Conservation (phyloP, 2,113 vertebrate species). For the Caracal caracal region DNA sequence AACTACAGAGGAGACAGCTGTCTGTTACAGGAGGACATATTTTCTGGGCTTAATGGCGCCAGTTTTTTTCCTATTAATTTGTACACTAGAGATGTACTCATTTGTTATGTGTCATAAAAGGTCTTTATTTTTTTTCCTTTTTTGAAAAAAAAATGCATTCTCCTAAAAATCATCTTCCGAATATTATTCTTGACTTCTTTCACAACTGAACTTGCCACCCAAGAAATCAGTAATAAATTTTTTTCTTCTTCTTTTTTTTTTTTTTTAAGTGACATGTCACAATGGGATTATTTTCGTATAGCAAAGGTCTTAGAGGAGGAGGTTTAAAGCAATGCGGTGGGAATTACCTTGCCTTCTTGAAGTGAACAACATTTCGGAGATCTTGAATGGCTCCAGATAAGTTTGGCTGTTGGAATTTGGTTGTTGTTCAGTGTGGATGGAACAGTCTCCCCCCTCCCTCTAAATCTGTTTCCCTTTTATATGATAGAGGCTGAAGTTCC, state of each 20-base stretch:
- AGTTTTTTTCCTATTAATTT: constrained; percentile 81
- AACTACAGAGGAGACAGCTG: constrained; percentile 88
- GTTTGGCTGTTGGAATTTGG: constrained; percentile 49
- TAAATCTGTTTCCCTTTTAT: constrained; percentile 76
- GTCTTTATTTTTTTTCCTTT: constrained; percentile 58
- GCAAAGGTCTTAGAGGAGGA: background rate
- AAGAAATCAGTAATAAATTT: background rate
- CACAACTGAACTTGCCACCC: background rate
- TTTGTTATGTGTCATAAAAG: constrained; percentile 59
- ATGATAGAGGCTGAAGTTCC: constrained; percentile 81
- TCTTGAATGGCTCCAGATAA: background rate
- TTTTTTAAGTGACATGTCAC: background rate
- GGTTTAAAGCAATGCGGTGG: background rate
- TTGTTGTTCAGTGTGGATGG: constrained; percentile 39
- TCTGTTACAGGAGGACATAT: constrained; percentile 84
- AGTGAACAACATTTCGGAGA: constrained; percentile 4
- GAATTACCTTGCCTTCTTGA: background rate
- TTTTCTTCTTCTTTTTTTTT: background rate
- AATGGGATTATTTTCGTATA: background rate
- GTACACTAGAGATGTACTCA: constrained; percentile 57
- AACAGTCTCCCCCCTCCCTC: constrained; percentile 51
- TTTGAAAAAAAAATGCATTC: background rate
- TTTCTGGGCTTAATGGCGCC: constrained; percentile 85
- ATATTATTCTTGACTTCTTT: constrained; percentile 46
- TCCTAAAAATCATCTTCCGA: constrained; percentile 4